These are phyloP conservation scores for Zosterops borbonicus DNA, from an alignment of 2,113 vertebrate genomes.

Conservation along the genomic window DNA sequence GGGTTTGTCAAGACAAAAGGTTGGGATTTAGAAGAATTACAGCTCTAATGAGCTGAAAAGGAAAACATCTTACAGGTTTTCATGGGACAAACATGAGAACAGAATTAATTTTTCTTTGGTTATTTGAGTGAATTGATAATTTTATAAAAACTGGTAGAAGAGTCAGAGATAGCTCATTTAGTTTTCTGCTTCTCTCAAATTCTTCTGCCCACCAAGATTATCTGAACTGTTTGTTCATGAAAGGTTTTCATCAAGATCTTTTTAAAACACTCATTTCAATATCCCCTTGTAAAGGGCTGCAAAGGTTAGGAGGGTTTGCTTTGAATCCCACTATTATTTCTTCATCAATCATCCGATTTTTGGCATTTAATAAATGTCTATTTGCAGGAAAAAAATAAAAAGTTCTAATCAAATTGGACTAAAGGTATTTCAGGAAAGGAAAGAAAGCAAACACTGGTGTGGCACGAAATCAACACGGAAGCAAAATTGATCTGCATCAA, in stretches of 20 bases:
- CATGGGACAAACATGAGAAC: background rate
- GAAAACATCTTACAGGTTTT: background rate
- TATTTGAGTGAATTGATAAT: background rate
- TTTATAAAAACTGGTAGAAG: slow-evolving; percentile 11
- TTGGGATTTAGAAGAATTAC: background rate
- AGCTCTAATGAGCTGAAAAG: background rate
- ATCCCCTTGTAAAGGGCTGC: background rate
- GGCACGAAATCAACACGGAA: background rate
- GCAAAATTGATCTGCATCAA: background rate
- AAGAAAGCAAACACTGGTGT: background rate
- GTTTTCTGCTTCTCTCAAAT: slow-evolving; percentile 20
- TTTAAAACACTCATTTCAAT: slow-evolving; percentile 11
- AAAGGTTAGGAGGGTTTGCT: slow-evolving; percentile 53
- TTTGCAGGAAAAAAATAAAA: background rate
- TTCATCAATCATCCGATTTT: slow-evolving; percentile 36
- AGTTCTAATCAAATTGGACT: background rate
- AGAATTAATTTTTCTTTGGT: background rate
- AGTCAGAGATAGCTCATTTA: background rate
- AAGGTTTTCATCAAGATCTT: slow-evolving; percentile 53
- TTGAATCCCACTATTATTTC: slow-evolving; percentile 5
- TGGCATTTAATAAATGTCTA: slow-evolving; percentile 43
- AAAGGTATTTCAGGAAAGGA: background rate
- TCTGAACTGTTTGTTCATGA: slow-evolving; percentile 49
- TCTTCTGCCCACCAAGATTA: slow-evolving; percentile 35
- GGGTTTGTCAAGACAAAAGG: background rate